Evolutionary conservation across 2,113 vertebrate genomes (phyloP).

Genomic region (Forbesichthys agassizii): DNA sequence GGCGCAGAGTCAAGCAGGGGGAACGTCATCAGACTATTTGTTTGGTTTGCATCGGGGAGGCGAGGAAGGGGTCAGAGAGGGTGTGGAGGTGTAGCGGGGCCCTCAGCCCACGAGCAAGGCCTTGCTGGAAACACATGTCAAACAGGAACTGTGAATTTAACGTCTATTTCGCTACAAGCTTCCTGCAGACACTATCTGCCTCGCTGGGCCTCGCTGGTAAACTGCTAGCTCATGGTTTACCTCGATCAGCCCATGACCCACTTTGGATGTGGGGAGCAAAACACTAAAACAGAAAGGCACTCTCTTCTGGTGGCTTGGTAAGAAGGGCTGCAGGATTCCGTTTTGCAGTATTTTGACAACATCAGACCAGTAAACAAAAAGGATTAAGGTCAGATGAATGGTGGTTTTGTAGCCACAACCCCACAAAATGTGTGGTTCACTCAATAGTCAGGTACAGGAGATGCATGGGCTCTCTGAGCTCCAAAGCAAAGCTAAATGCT

Average conservation of each 20-base stretch:
- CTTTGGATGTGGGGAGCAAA: slow-evolving; percentile 68
- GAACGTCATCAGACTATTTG: slow-evolving; percentile 33
- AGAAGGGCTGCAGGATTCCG: background rate
- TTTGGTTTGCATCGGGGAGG: slow-evolving; percentile 41
- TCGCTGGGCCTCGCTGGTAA: slow-evolving; percentile 73
- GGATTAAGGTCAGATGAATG: slow-evolving; percentile 12
- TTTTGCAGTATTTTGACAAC: background rate
- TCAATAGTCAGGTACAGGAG: too few relatives aligned
- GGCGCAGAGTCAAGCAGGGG: slow-evolving; percentile 45
- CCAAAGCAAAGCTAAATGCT: too few relatives aligned
- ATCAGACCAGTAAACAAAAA: slow-evolving; percentile 12
- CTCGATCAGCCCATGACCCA: slow-evolving; percentile 81
- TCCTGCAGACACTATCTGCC: slow-evolving; percentile 80
- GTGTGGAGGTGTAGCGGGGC: slow-evolving; percentile 33
- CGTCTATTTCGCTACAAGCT: slow-evolving; percentile 73
- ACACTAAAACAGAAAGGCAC: slow-evolving; percentile 19
- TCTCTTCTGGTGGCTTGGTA: slow-evolving; percentile 16
- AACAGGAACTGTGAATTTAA: slow-evolving; percentile 80
- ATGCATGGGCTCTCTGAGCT: too few relatives aligned
- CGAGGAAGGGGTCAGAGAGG: slow-evolving; percentile 52
- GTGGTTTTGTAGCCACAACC: background rate
- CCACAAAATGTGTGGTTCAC: too few relatives aligned
- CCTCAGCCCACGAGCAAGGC: slow-evolving; percentile 17
- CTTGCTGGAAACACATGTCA: slow-evolving; percentile 75
- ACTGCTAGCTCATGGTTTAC: slow-evolving; percentile 87